Evolutionary conservation across 2,113 vertebrate genomes (phyloP).

Genomic region (Nanorana parkeri): DNA sequence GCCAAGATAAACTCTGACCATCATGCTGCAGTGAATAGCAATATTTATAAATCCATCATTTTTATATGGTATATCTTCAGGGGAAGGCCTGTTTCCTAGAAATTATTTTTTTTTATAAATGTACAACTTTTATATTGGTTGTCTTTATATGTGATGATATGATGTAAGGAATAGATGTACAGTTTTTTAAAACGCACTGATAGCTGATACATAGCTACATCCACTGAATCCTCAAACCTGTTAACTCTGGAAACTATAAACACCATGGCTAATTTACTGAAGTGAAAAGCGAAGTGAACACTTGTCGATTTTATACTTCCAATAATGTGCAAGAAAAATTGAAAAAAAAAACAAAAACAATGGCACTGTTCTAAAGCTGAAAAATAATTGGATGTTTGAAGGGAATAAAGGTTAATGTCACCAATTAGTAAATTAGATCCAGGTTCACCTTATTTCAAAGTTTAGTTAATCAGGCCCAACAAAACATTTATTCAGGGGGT

Average conservation of each 20-base stretch:
- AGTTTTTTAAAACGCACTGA: constrained; percentile 94
- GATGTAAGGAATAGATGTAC: constrained; percentile 86
- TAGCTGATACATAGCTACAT: constrained; percentile 85
- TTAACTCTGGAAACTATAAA: background rate
- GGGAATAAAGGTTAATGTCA: too few relatives aligned
- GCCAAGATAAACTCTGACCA: constrained; percentile 72
- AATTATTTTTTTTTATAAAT: constrained; percentile 91
- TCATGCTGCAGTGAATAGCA: constrained; percentile 74
- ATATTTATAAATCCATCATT: constrained; percentile 81
- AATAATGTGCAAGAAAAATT: too few relatives aligned
- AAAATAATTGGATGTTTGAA: too few relatives aligned
- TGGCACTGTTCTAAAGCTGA: too few relatives aligned
- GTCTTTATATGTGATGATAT: constrained; percentile 83
- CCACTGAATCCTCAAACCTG: constrained; percentile 50
- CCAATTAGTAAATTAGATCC: too few relatives aligned
- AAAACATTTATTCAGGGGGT: too few relatives aligned
- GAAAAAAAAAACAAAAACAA: too few relatives aligned
- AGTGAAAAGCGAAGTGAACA: too few relatives aligned
- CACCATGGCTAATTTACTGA: too few relatives aligned
- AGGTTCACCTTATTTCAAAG: too few relatives aligned
- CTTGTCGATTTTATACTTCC: too few relatives aligned
- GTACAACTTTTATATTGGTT: constrained; percentile 88
- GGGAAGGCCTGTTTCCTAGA: constrained; percentile 88
- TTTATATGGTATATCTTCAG: constrained; percentile 86
- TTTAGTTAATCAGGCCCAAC: too few relatives aligned